Evolutionary conservation across 2,888 invertebrate genomes (phyloP).

Genomic region (Luperina nickerlii): DNA sequence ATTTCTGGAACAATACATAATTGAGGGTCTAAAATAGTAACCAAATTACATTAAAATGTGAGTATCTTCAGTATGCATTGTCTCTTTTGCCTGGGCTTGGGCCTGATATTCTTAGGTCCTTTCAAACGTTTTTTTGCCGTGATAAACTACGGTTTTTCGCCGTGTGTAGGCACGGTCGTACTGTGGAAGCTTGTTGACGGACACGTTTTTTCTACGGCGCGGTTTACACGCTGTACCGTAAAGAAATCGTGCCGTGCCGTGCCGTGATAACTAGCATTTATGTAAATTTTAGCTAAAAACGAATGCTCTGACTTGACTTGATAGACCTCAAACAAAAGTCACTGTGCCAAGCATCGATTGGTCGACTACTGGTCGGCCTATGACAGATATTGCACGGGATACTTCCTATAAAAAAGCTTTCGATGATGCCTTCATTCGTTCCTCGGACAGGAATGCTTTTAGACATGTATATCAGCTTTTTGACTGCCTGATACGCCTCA

Average conservation of each 20-base stretch:
- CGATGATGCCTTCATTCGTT: neutral
- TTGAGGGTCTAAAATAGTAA: neutral
- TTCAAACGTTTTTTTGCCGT: too few species aligned
- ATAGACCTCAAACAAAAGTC: neutral
- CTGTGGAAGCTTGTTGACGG: neutral
- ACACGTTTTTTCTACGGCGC: neutral
- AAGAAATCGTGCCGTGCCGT: neutral
- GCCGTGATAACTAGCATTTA: neutral
- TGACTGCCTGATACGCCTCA: neutral
- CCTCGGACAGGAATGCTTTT: neutral
- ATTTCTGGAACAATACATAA: slow-evolving; percentile 92
- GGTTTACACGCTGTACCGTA: neutral
- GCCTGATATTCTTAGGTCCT: neutral
- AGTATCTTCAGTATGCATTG: neutral
- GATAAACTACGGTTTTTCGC: neutral
- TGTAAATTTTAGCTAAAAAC: neutral
- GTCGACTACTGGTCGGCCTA: neutral
- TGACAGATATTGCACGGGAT: neutral
- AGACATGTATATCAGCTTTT: neutral
- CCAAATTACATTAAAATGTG: neutral
- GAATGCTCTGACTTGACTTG: neutral
- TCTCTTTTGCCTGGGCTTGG: neutral
- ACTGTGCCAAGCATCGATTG: neutral
- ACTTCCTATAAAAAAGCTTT: neutral
- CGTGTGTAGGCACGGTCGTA: neutral